Percentiles rank a stretch among this genome's conserved stretches.
Evolutionary conservation across 2,797 vertebrate species (phyloP).

Genomic region (Sebastes ruberrimus): DNA sequence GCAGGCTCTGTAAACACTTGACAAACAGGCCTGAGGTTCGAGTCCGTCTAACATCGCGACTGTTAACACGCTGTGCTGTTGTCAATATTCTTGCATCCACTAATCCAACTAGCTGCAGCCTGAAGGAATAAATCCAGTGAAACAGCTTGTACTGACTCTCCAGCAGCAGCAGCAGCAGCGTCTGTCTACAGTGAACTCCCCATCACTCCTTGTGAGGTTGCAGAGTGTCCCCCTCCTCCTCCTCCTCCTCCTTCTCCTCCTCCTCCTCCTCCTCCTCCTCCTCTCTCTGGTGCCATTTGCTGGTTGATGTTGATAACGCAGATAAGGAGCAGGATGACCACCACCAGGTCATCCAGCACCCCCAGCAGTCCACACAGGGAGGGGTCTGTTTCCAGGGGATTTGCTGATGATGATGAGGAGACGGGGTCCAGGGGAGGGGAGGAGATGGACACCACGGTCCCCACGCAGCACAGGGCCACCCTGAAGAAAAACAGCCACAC

Average conservation of each 20-base stretch:
- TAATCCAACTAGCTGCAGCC: constrained; percentile 15
- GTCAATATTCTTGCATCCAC: constrained; percentile 28
- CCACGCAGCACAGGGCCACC: constrained; percentile 83
- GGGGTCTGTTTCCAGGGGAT: constrained; percentile 62
- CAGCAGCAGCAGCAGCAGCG: background rate
- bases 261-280: constrained; percentile 9
- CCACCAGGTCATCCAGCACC: constrained; percentile 83
- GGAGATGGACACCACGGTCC: constrained; percentile 79
- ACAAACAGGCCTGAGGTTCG: constrained; percentile 7
- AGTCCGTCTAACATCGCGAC: background rate
- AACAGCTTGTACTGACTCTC: background rate
- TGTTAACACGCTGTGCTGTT: background rate
- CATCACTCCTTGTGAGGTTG: constrained; percentile 52
- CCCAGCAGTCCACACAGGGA: constrained; percentile 81
- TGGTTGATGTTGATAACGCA: constrained; percentile 86
- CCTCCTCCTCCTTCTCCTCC: rapidly evolving
- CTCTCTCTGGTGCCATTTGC: constrained; percentile 80
- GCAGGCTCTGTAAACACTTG: constrained; percentile 49
- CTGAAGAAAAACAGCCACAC: constrained; percentile 85
- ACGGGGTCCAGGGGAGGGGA: constrained; percentile 65
- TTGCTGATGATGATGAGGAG: constrained; percentile 30
- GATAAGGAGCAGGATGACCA: constrained; percentile 85
- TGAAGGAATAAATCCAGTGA: constrained; percentile 26
- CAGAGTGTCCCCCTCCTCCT: constrained; percentile 15
- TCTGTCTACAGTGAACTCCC: constrained; percentile 55